Base-by-base conservation (phyloP, 2,797 vertebrate genomes). In the Argya squamiceps region DNA sequence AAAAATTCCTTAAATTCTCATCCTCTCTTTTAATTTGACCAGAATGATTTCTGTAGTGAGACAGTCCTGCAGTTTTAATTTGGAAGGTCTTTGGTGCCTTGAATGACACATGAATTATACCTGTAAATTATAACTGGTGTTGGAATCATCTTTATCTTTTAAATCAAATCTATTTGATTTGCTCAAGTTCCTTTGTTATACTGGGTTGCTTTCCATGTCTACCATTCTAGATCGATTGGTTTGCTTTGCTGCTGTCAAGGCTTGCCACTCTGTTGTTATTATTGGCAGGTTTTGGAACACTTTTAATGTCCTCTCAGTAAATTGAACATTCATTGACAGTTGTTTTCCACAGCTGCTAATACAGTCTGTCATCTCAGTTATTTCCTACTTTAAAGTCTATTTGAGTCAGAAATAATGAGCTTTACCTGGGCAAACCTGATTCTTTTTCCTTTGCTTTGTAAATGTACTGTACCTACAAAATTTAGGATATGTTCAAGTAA, bases 341-440 rank as follows among this genome's bases (percentile, higher is more conserved):
- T 60, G 64, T 94, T 95, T 89, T 75, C 67, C 80, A 39, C 87
- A 91, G 93, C 90, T 81, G 79, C 63, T 95, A 85, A 79, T 93
- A 44, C 12, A 73, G 8, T 88, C 24, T 22, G 2, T 96, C 90
- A 34, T 76, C 71, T 75, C 59, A 84, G 71, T 96, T 89, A 89
- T 96, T 97, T 98, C 86, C 92, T 93, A 44, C 37, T 92, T 88
- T 88, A 92, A 52, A 92, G 94, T 89, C 52, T 79, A 44, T 96
- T 94, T 97, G 88, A 96, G 87, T 82, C 75, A 89, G 93, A 92
- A 64, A 78, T 53, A 91, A 92, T 89, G 82, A 63, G 34, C 68
- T 93, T 91, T 93, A 85, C 70, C 49, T 87, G 65, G 92, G 43
- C 65, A 95, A 96, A 89, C 64, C 15, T 62, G 52, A 44, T 83